A percentile compares a stretch with the other conserved stretches of the same genome.
Conservation (phyloP, 2,797 vertebrate genomes). For the Tachyglossus aculeatus region DNA sequence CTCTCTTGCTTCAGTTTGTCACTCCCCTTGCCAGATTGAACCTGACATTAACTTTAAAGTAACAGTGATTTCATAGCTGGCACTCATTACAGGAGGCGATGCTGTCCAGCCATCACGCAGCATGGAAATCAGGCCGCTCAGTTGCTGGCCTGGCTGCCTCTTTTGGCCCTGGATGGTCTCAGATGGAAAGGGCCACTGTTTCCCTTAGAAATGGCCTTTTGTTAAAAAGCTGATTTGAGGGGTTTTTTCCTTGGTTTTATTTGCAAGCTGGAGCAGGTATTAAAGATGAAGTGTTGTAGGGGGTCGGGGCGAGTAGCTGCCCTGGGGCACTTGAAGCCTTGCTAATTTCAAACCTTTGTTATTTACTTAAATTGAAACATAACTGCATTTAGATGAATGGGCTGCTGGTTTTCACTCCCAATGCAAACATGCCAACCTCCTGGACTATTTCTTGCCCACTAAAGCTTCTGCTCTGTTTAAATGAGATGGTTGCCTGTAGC, state of each 20-base stretch:
- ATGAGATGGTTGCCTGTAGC: constrained; percentile 30
- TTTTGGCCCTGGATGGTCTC: constrained; percentile 16
- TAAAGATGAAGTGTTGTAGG: constrained; percentile 57
- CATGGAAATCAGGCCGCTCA: neutral
- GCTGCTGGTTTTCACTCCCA: constrained; percentile 56
- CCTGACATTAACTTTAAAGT: neutral
- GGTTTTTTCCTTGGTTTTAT: constrained; percentile 55
- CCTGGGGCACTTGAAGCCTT: constrained; percentile 42
- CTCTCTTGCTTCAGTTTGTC: no score
- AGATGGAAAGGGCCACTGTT: constrained; percentile 24
- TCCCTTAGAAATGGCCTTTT: constrained; percentile 38
- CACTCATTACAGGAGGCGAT: neutral
- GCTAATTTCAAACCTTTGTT: constrained; percentile 67
- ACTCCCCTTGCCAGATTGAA: neutral
- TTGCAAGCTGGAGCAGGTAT: constrained; percentile 49
- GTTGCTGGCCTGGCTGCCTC: constrained; percentile 12
- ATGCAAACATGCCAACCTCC: constrained; percentile 56
- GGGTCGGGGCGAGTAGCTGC: constrained; percentile 44
- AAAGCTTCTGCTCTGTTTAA: constrained; percentile 12
- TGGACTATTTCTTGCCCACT: constrained; percentile 52
- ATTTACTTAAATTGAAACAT: constrained; percentile 69
- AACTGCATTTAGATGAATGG: constrained; percentile 62
- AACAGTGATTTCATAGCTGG: constrained; percentile 2
- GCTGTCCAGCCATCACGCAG: neutral
- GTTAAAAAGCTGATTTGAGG: constrained; percentile 37